Evolutionary conservation across 1,140 invertebrate genomes (phyloP), one percentile per base, ranked within the genome.

Genomic region (Sweltsa coloradensis): DNA sequence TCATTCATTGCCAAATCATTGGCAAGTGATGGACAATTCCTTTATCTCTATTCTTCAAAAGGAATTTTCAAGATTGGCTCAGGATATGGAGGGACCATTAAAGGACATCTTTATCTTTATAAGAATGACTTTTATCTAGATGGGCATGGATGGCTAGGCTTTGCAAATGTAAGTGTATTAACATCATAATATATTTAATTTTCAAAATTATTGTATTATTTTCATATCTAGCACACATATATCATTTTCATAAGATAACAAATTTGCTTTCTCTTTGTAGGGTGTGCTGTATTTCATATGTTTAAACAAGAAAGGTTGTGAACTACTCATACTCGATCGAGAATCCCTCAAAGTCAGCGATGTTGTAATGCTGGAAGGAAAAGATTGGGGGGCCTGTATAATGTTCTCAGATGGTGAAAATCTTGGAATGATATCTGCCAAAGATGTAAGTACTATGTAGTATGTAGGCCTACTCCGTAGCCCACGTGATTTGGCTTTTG

Each of bases 51-150:
- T 58, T 83, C 77, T 55, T 76, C 79, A 1, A 81, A 76, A 57
- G 83, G 89, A 6, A 68, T 94, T 37, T 72, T 87, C 25, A 95
- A 96, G 71, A 80, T 97, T 54, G 92, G 92, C 5, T 89, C 89
- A 52, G 92, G 93, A 16, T 94, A 90, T 67, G 83, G 84, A 29
- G 87, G 84, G 53, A 92, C 91, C 9, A 76, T 91, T 50, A 86
- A 84, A 69, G 89, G 89, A 23, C 83, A 89, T 63, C 67, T 93
- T 27, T 91, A 92, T 62, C 65, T 76, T 49, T 77, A 81, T 56
- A 87, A 87, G 62, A 71, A 79, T 34, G 81, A 89, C 62, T 85
- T 89, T 63, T 86, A 85, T 64, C 73, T 78, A 19, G 73, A 72
- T 46, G 82, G 85, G 49, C 31, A 27, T 14, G 85, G 85, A 41